These are phyloP conservation scores for Hydropotes inermis DNA, from an alignment of 2,113 vertebrate genomes.

Conservation along the genomic window DNA sequence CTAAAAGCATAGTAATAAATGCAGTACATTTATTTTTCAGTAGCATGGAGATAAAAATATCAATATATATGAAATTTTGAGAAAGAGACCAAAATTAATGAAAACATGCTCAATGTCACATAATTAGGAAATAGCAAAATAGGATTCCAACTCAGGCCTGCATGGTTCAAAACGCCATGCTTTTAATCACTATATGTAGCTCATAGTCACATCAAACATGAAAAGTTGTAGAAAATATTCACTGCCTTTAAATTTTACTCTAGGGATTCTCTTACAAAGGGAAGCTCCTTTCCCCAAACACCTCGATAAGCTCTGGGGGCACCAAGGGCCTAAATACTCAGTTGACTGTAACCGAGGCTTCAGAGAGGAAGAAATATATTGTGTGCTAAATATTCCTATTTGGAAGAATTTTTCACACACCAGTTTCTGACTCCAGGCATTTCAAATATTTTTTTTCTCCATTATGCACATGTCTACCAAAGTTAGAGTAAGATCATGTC, in stretches of 20 bases:
- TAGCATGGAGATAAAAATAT: not conserved
- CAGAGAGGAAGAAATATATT: not conserved
- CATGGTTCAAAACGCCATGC: not conserved
- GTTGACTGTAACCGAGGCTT: not conserved
- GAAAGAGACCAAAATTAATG: not conserved
- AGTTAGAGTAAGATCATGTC: not conserved
- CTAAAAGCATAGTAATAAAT: not conserved
- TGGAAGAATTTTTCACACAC: not conserved
- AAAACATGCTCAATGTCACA: not conserved
- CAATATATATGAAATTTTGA: not conserved
- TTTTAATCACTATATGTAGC: not conserved
- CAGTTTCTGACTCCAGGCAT: not conserved
- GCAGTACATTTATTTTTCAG: not conserved
- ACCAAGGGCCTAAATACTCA: not conserved
- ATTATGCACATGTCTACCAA: not conserved
- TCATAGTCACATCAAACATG: not conserved
- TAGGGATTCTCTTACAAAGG: not conserved
- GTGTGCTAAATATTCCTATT: not conserved
- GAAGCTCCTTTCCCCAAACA: not conserved
- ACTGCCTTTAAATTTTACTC: not conserved
- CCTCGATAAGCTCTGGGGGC: not conserved
- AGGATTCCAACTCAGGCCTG: not conserved
- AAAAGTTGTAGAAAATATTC: not conserved
- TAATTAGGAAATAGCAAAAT: not conserved
- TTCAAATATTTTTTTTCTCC: not conserved